phyloP scores from a whole-genome alignment of 2,888 invertebrate genomes.

The Zhuqinia jingwanae region DNA sequence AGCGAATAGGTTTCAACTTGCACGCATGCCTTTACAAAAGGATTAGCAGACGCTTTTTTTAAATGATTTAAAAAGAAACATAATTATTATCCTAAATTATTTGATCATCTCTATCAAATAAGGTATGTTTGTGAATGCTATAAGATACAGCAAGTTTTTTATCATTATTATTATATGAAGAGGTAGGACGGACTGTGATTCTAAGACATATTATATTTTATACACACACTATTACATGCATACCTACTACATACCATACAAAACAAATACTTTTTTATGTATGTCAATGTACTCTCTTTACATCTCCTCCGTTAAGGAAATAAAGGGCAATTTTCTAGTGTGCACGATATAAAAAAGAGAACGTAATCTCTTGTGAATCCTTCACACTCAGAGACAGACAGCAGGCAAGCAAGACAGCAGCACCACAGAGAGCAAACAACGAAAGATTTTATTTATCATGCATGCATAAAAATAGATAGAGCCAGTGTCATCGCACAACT shows the following conservation, averaged over 20 bases:
- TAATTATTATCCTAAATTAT: constrained; percentile 43
- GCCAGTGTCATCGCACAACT: background rate
- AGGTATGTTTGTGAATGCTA: too few species aligned
- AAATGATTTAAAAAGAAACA: too few species aligned
- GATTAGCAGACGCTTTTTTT: too few species aligned
- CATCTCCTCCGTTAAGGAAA: constrained; percentile 43
- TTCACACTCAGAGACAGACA: constrained; percentile 41
- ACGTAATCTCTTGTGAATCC: constrained; percentile 26
- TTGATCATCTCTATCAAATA: constrained; percentile 4
- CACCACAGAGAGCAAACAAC: background rate
- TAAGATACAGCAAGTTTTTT: too few species aligned
- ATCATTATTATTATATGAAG: too few species aligned
- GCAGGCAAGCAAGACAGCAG: too few species aligned
- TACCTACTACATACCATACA: too few species aligned
- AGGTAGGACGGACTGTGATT: too few species aligned
- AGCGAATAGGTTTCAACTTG: too few species aligned
- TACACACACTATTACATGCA: too few species aligned
- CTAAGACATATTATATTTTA: too few species aligned
- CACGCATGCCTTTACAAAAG: background rate
- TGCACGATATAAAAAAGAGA: constrained; percentile 7
- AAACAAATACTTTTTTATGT: background rate
- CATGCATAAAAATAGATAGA: background rate
- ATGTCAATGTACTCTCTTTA: constrained; percentile 43
- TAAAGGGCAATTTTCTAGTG: constrained; percentile 24
- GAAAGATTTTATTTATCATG: background rate